Evolutionary conservation across 2,888 invertebrate genomes (phyloP).

Genomic region (Bembecia ichneumoniformis): DNA sequence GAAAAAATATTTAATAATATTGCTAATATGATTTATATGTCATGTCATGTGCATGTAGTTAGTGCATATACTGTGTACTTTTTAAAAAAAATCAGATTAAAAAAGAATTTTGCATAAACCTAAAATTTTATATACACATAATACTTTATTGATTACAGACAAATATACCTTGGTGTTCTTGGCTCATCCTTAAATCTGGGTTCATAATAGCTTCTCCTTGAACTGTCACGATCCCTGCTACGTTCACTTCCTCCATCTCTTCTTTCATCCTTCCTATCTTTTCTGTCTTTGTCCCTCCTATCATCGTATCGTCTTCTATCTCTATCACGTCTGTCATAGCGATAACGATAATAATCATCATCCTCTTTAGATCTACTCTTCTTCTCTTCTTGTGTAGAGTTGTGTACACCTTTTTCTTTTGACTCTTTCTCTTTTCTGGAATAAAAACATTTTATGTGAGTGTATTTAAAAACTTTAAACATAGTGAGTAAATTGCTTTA

Average conservation of each 20-base stretch:
- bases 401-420: conserved; percentile 79
- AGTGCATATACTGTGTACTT: too few relatives aligned
- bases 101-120: not conserved
- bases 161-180: conserved; percentile 78
- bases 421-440: conserved; percentile 65
- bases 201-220: conserved; percentile 66
- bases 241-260: conserved; percentile 33
- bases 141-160: not conserved
- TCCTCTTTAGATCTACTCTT: conserved; percentile 48
- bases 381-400: conserved; percentile 75
- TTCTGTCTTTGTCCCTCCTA: conserved; percentile 25
- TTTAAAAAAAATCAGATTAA: not conserved
- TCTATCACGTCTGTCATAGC: conserved; percentile 24
- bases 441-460: conserved; percentile 2
- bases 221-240: conserved; percentile 41
- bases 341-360: conserved; percentile 22
- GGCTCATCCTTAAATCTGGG: conserved; percentile 88
- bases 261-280: conserved; percentile 29
- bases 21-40: too few relatives aligned
- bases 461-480: too few relatives aligned
- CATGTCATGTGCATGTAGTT: too few relatives aligned
- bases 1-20: too few relatives aligned
- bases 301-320: conserved; percentile 18
- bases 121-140: not conserved
- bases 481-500: too few relatives aligned